These are phyloP conservation scores for Eptatretus burgeri DNA, from an alignment of 2,113 vertebrate genomes.

Conservation along the genomic window DNA sequence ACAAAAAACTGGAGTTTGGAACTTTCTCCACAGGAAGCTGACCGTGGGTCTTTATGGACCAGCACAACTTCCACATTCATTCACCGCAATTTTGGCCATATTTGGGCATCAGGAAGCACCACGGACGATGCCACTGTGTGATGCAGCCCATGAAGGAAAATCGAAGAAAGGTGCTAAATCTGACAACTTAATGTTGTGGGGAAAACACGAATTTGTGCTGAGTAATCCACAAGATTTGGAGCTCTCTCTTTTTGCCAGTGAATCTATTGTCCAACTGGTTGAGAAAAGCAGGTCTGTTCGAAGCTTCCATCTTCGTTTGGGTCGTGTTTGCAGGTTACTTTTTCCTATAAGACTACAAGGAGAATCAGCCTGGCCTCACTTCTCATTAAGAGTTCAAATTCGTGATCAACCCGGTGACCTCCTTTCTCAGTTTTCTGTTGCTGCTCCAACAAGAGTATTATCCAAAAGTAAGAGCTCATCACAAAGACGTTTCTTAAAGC, in stretches of 20 bases:
- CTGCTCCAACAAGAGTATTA: slow-evolving; percentile 45
- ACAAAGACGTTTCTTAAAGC: slow-evolving; percentile 65
- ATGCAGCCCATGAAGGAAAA: slow-evolving; percentile 31
- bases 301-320: slow-evolving; percentile 71
- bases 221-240: slow-evolving; percentile 47
- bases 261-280: slow-evolving; percentile 52
- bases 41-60: slow-evolving; percentile 69
- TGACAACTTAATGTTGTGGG: slow-evolving; percentile 70
- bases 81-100: slow-evolving; percentile 60
- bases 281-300: slow-evolving; percentile 40
- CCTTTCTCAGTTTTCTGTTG: slow-evolving; percentile 70
- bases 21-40: slow-evolving; percentile 54
- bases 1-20: slow-evolving; percentile 51
- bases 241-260: slow-evolving; percentile 67
- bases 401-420: slow-evolving; percentile 44
- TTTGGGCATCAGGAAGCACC: slow-evolving; percentile 76
- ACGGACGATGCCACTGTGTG: slow-evolving; percentile 47
- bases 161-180: slow-evolving; percentile 11
- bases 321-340: slow-evolving; percentile 53
- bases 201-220: slow-evolving; percentile 59
- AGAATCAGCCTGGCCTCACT: slow-evolving; percentile 38
- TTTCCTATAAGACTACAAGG: slow-evolving; percentile 39
- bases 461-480: slow-evolving; percentile 27
- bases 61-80: slow-evolving; percentile 74
- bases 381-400: slow-evolving; percentile 52